Percentiles rank a stretch among this genome's conserved stretches.
Conservation (phyloP, 2,888 invertebrate genomes). For the Acleris sparsana region DNA sequence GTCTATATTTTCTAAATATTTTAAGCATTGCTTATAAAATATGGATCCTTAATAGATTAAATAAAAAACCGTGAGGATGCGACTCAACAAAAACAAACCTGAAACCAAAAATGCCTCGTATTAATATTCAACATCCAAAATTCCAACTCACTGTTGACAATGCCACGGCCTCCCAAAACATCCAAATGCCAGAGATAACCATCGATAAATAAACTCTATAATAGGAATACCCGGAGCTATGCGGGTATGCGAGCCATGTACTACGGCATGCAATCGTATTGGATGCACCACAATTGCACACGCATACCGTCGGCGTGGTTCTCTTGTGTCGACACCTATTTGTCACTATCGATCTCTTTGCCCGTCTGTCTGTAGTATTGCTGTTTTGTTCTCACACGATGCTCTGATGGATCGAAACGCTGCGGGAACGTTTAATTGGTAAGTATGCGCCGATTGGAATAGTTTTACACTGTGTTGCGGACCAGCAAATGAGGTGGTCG, state of each 20-base stretch:
- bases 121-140: no score
- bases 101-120: no score
- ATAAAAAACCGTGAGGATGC: no score
- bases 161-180: neutral
- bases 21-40: no score
- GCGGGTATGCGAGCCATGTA: slow-evolving; percentile 71
- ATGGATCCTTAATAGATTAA: no score
- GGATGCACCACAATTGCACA: slow-evolving; percentile 55
- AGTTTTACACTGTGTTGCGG: no score
- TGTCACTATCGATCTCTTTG: slow-evolving; percentile 70
- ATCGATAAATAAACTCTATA: slow-evolving; percentile 57
- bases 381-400: slow-evolving; percentile 17
- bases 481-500: no score
- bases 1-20: no score
- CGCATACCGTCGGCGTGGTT: slow-evolving; percentile 61
- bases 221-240: slow-evolving; percentile 61
- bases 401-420: slow-evolving; percentile 29
- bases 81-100: no score
- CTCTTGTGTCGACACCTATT: slow-evolving; percentile 69
- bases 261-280: slow-evolving; percentile 67
- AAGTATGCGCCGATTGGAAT: no score
- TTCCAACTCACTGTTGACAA: neutral
- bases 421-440: neutral
- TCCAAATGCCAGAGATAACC: slow-evolving; percentile 48
- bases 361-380: no score